A percentile compares a stretch with the other conserved stretches of the same genome.
Conservation (phyloP, 2,113 vertebrate species). For the Phasianus colchicus region DNA sequence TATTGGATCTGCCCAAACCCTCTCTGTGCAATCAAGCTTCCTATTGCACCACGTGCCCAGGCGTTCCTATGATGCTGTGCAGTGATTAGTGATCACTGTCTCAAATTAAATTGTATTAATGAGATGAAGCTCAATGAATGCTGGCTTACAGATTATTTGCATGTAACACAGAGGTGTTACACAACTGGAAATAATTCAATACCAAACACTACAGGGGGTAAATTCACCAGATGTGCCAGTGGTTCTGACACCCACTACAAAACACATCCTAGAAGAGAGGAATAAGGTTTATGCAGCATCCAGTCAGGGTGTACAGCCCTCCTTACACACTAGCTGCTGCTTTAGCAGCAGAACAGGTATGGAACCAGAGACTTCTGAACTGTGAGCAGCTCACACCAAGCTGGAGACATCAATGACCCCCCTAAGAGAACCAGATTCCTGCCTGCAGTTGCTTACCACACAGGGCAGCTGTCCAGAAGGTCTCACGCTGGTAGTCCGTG, state of each 20-base stretch:
- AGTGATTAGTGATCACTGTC: background rate
- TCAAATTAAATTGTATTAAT: background rate
- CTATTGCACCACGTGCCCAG: background rate
- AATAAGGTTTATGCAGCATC: background rate
- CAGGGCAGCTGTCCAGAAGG: background rate
- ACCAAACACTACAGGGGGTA: background rate
- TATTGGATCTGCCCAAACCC: background rate
- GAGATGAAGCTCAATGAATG: background rate
- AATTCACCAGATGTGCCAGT: background rate
- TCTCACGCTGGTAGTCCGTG: background rate
- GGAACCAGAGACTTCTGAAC: background rate
- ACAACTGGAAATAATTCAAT: background rate
- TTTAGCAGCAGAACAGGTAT: background rate
- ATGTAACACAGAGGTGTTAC: background rate
- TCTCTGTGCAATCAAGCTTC: background rate
- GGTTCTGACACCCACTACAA: background rate
- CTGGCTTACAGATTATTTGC: background rate
- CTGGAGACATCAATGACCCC: background rate
- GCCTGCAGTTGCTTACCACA: background rate
- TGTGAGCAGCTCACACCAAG: accelerated
- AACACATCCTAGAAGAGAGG: background rate
- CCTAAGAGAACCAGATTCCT: background rate
- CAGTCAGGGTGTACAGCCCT: background rate
- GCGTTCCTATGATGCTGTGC: background rate
- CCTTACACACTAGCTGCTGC: background rate